Evolutionary conservation across 2,113 vertebrate genomes (phyloP), one percentile per base, ranked within the genome.

Genomic region (Megaceryle torquata): DNA sequence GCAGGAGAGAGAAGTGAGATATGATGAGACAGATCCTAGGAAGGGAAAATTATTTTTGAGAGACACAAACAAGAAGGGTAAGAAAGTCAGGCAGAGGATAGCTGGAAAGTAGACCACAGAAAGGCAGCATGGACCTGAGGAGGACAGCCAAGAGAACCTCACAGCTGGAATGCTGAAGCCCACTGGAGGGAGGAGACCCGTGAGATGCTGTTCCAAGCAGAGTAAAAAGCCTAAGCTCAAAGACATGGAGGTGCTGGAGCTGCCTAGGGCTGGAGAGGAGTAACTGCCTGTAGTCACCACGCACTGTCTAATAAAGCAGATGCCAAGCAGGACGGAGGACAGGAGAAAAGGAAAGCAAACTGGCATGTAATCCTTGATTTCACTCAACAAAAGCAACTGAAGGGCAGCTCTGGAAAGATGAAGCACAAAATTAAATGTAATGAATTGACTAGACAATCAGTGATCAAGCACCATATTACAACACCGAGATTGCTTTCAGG

Each of bases 351-450:
- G 35, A 64, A 88, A 93, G 56, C 37, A 89, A 92, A 83, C 33
- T 31, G 37, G 53, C 39, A 82, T 2, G 3, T 7, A 75, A 50
- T 37, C 65, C 69, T 86, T 79, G 61, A 33, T 57, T 82, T 68
- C 77, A 72, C n/a, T 91, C 90, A 96, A 79, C 25, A 86, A 78
- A 93, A 88, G 50, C 67, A 90, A 71, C 43, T 48, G 39, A 70
- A 77, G 48, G 33, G 61, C 57, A 82, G 44, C 39, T 79, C 76
- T 88, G n/a, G 37, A 88, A 91, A 93, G 83, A 71, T 0, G 19
- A 94, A 91, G 69, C 53, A 92, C 53, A 79, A 31, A 51, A 84
- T 69, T 69, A 82, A 76, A 75, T 4, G 6, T 20, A 46, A 85
- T 26, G 4, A 69, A 39, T 2, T 74, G 68, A 69, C 51, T 8